Evolutionary conservation across 2,797 vertebrate species (phyloP).

Genomic region (Pseudochirops cupreus): DNA sequence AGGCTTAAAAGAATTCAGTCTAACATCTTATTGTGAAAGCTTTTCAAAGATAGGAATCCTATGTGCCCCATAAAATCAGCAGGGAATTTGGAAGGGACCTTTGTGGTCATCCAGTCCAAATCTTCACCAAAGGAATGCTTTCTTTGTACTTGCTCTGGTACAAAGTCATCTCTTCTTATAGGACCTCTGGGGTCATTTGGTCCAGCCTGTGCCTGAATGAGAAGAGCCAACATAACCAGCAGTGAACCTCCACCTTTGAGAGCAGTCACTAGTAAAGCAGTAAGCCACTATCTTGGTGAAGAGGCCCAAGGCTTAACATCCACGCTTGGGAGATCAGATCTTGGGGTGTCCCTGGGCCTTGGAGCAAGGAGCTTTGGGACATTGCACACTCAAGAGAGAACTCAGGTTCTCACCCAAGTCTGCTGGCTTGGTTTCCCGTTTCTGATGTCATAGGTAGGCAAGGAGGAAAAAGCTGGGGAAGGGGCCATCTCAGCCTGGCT

Average conservation of each 20-base stretch:
- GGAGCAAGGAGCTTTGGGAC: too few relatives aligned
- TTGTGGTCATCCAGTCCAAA: not conserved
- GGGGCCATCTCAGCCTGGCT: not conserved
- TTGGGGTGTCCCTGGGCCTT: too few relatives aligned
- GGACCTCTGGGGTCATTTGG: not conserved
- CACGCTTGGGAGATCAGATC: too few relatives aligned
- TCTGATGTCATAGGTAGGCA: too few relatives aligned
- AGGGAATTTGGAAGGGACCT: not conserved
- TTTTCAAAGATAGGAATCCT: not conserved
- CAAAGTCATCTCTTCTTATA: not conserved
- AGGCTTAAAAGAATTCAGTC: not conserved
- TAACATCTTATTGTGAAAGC: not conserved
- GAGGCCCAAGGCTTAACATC: too few relatives aligned
- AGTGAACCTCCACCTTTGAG: not conserved
- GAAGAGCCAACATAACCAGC: not conserved
- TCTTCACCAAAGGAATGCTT: not conserved
- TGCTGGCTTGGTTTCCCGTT: too few relatives aligned
- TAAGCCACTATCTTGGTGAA: too few relatives aligned
- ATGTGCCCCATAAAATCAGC: not conserved
- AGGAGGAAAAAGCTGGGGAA: not conserved
- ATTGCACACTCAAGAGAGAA: not conserved
- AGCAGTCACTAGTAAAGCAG: too few relatives aligned
- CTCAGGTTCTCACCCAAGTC: not conserved
- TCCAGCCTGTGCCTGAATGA: not conserved
- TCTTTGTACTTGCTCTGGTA: not conserved